Conservation (phyloP, 2,888 invertebrate genomes). For the Spilosoma lubricipeda region DNA sequence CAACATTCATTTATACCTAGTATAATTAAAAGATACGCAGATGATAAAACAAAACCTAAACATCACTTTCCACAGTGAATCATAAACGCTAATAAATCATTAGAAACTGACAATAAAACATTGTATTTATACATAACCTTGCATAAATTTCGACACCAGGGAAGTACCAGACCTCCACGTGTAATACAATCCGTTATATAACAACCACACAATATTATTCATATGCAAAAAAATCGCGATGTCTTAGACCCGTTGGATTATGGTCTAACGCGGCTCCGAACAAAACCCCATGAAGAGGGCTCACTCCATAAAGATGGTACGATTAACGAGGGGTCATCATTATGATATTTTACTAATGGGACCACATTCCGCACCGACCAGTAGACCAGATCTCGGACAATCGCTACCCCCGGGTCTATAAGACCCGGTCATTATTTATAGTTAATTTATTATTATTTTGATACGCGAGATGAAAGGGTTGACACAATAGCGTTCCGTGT, state of each 20-base stretch:
- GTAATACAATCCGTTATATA: slow-evolving; percentile 47
- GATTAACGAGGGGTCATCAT: slow-evolving; percentile 78
- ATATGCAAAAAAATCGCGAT: slow-evolving; percentile 73
- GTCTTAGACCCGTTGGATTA: slow-evolving; percentile 75
- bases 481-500: slow-evolving; percentile 78
- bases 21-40: neutral
- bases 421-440: slow-evolving; percentile 78
- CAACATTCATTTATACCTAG: neutral
- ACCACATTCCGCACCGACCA: slow-evolving; percentile 81
- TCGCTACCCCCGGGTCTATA: slow-evolving; percentile 50
- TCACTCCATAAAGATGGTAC: slow-evolving; percentile 82
- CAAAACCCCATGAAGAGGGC: slow-evolving; percentile 75
- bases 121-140: slow-evolving; percentile 9
- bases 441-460: slow-evolving; percentile 86
- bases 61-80: neutral
- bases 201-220: slow-evolving; percentile 65
- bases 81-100: slow-evolving; percentile 1
- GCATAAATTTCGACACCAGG: slow-evolving; percentile 24
- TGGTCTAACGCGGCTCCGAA: slow-evolving; percentile 79
- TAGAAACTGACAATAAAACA: slow-evolving; percentile 1
- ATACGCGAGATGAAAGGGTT: slow-evolving; percentile 83
- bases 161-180: slow-evolving; percentile 39
- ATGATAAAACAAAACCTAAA: neutral
- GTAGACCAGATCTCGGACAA: slow-evolving; percentile 73
- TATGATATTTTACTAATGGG: slow-evolving; percentile 83